phyloP scores from a whole-genome alignment of 2,113 vertebrate genomes.

The Melanostigma gelatinosum region DNA sequence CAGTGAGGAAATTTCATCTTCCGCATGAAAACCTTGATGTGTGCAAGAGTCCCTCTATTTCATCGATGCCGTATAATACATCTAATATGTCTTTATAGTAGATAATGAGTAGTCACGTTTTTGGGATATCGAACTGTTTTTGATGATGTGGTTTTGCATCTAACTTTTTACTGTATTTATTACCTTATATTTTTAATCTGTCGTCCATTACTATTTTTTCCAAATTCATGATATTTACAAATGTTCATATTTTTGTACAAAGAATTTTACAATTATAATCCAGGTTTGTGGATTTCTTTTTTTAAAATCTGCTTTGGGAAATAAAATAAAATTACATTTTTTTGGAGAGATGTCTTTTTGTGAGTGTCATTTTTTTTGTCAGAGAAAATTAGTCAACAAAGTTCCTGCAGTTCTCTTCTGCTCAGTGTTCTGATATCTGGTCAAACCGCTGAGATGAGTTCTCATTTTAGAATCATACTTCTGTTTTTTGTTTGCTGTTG shows the following conservation, averaged over 20 bases:
- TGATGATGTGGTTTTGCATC: slow-evolving; percentile 18
- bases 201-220: slow-evolving; percentile 9
- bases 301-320: slow-evolving; percentile 23
- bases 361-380: neutral
- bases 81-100: slow-evolving; percentile 28
- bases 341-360: neutral
- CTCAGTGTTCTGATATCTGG: neutral
- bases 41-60: slow-evolving; percentile 1
- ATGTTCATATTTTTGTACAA: slow-evolving; percentile 53
- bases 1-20: slow-evolving; percentile 69
- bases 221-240: slow-evolving; percentile 30
- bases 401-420: neutral
- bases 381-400: neutral
- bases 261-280: slow-evolving; percentile 33
- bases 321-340: slow-evolving; percentile 43
- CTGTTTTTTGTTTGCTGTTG: slow-evolving; percentile 19
- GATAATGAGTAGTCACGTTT: slow-evolving; percentile 13
- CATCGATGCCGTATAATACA: neutral
- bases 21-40: slow-evolving; percentile 25
- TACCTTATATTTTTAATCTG: slow-evolving; percentile 26
- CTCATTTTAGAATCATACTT: slow-evolving; percentile 55
- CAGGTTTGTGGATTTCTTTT: neutral
- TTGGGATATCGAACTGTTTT: slow-evolving; percentile 17
- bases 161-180: slow-evolving; percentile 55
- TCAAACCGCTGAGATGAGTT: slow-evolving; percentile 31